phyloP scores from a whole-genome alignment of 64 coral and sea anemone genomes.

The Montipora foliosa region DNA sequence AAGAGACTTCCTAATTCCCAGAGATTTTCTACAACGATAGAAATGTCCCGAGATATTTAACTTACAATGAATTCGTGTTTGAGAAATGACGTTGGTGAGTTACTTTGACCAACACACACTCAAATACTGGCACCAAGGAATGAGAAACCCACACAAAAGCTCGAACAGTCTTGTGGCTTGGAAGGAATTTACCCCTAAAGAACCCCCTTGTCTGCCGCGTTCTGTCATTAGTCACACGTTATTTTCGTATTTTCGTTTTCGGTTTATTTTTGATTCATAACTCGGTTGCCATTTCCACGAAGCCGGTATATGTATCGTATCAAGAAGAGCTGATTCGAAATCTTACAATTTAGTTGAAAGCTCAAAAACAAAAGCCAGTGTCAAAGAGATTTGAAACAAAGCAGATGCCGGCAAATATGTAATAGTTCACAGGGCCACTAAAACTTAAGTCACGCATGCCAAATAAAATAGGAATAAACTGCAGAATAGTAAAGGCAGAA shows the following conservation, averaged over 20 bases:
- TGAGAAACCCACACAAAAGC: not conserved
- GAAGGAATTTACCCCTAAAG: not conserved
- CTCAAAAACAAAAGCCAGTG: not conserved
- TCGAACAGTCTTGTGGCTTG: not conserved
- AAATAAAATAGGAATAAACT: not conserved
- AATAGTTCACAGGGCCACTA: not conserved
- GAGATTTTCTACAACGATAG: not conserved
- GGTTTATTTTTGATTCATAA: not conserved
- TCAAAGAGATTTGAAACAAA: not conserved
- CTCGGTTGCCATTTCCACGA: not conserved
- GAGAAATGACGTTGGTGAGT: too few relatives aligned
- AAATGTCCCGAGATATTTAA: not conserved
- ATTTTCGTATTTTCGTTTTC: not conserved
- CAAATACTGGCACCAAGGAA: not conserved
- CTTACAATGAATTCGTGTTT: too few relatives aligned
- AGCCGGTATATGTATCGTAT: not conserved
- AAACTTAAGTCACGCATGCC: conserved; percentile 29
- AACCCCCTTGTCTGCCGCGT: not conserved
- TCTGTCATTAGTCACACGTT: not conserved
- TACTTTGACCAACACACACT: not conserved
- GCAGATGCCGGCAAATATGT: not conserved
- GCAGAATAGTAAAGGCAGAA: not conserved
- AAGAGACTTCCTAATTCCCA: not conserved
- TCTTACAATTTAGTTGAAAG: not conserved
- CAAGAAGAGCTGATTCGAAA: too few relatives aligned